Base-by-base conservation (phyloP, 2,888 invertebrate genomes). In the Tachina fera region DNA sequence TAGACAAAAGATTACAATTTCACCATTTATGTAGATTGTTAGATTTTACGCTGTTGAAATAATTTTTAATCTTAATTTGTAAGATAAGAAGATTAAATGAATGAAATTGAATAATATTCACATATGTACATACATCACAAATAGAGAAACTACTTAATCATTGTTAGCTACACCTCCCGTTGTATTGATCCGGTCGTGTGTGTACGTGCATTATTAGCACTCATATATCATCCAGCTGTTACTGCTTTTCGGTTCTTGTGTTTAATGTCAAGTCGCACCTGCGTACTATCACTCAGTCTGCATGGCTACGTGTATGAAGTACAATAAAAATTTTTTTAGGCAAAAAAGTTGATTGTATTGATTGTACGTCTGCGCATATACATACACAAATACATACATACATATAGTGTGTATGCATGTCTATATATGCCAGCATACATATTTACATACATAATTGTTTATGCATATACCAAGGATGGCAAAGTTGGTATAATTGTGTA, bases 201-300 rank as follows among this genome's bases (percentile, higher is more conserved):
- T 39, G 67, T 31, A 49, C 49, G 67, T 65, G 65, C 31, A 31
- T 31, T 14, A 47, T 14, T 14, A 11, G 22, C 22, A 22, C 6
- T 31, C 67, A 31, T 67, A n/a, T 31, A 31, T 49, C 49, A n/a
- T 67, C n/a, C 49, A 67, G 22, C 49, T 67, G 49, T 31, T 67
- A 49, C 67, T 11, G 43, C 41, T 39, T 16, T 58, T 51, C 14
- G 22, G 14, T 43, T 13, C 47, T 4, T 22, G 11, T 67, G 51
- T 70, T 61, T 71, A 53, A 67, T 85, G 70, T 70, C 78, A 78
- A 19, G 82, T 75, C 82, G 83, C 85, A 86, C 79, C 82, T 86
- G 85, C 85, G 78, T 79, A 83, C 76, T 72, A 43, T 71, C 56
- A 53, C 39, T 71, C 61, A 71, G 56, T 39, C 49, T n/a, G 19